Evolutionary conservation across 2,888 invertebrate genomes (phyloP), one percentile per base, ranked within the genome.

Genomic region (Oxyteleia sp.): DNA sequence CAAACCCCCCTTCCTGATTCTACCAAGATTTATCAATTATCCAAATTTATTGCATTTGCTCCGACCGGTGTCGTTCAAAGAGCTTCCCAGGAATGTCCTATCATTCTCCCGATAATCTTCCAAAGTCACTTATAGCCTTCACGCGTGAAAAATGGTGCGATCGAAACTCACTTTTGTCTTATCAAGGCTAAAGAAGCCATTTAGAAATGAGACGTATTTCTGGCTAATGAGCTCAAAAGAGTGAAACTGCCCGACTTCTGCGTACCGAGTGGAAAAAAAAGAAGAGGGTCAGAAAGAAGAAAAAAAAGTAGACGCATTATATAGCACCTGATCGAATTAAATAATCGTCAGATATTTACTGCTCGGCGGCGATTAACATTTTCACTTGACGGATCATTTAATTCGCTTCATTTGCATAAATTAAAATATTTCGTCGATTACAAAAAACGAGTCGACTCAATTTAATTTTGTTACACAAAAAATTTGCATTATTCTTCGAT

Each of bases 191-290:
- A 86, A 80, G 78, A 82, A 80, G 82, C 68, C 61, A 83, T 87
- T 85, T 82, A 82, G 86, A 87, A 89, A 87, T 85, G 87, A 85
- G 89, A 88, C 87, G 87, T 86, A 84, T 51, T 49, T 55, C 76
- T 61, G 74, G 57, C 80, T 84, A 86, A 88, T 86, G 88, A 87
- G 57, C 47, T 53, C 23, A 47, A 49, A 55, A 66, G 66, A 49
- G 47, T 38, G 55, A 64, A 69, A 64, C 47, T 51, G 55, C 57
- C 18, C 29, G 55, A 57, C 23, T 71, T 57, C 43, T 41, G 45
- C 18, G 47, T 59, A 41, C 20, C 23, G 23, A 23, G 5, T 4
- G 5, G 23, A 15, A 66, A 64, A 69, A 72, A 61, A 10, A 51
- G 29, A 55, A 61, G 15, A 35, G 32, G 26, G 68, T 15, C 18